A percentile compares a stretch with the other conserved stretches of the same genome.
phyloP scores from a whole-genome alignment of 2,888 invertebrate species.

The Nomada flava region DNA sequence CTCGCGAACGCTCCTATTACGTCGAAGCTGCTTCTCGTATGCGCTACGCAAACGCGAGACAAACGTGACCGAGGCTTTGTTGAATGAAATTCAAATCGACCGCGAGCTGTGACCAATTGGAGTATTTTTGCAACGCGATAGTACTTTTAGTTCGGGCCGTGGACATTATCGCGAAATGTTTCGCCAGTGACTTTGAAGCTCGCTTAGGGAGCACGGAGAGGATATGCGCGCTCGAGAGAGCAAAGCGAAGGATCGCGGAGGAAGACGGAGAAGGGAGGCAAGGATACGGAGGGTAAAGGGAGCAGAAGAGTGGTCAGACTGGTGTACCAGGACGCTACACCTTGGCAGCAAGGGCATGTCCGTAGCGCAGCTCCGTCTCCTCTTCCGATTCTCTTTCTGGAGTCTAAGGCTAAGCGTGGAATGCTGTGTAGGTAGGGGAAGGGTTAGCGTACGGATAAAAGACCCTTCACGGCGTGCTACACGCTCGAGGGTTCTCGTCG shows the following conservation, averaged over 20 bases:
- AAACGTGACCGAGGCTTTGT: slow-evolving; percentile 39
- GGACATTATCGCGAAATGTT: too few relatives aligned
- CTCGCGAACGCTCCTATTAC: slow-evolving; percentile 39
- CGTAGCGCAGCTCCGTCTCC: slow-evolving; percentile 49
- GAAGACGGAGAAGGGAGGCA: slow-evolving; percentile 32
- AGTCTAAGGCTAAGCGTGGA: slow-evolving; percentile 58
- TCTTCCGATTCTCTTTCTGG: slow-evolving; percentile 42
- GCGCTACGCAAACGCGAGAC: slow-evolving; percentile 25
- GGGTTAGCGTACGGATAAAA: slow-evolving; percentile 58
- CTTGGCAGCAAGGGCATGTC: slow-evolving; percentile 64
- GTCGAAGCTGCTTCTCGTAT: slow-evolving; percentile 13
- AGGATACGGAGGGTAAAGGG: slow-evolving; percentile 56
- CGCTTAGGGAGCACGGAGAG: background rate
- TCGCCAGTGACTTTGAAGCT: background rate
- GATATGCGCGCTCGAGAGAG: background rate
- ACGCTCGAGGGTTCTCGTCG: slow-evolving; percentile 45
- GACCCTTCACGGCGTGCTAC: slow-evolving; percentile 45
- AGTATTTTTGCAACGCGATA: slow-evolving; percentile 10
- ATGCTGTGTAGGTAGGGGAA: slow-evolving; percentile 33
- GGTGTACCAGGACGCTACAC: slow-evolving; percentile 80
- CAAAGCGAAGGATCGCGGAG: slow-evolving; percentile 38
- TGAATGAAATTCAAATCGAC: slow-evolving; percentile 44
- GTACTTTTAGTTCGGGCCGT: background rate
- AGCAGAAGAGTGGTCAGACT: slow-evolving; percentile 74
- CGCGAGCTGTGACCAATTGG: slow-evolving; percentile 1